These are phyloP conservation scores for Phragmatobia fuliginosa DNA, from an alignment of 2,888 invertebrate genomes.

Conservation along the genomic window DNA sequence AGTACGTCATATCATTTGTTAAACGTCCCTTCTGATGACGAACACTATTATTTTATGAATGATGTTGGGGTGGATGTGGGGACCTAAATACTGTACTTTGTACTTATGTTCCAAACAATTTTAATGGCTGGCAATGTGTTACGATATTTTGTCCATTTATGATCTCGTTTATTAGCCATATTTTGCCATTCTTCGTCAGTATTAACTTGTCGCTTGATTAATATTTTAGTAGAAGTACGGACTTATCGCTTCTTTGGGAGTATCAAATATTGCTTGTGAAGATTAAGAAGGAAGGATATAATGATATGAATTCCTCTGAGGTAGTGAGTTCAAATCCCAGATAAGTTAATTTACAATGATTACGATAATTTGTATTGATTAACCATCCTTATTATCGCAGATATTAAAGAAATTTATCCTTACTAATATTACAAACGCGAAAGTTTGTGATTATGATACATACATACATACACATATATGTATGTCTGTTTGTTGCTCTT, in stretches of 20 bases:
- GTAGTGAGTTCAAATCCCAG: neutral
- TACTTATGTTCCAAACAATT: slow-evolving; percentile 52
- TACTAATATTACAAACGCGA: too few species aligned
- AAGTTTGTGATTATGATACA: too few species aligned
- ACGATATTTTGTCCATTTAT: slow-evolving; percentile 10
- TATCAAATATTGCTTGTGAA: neutral
- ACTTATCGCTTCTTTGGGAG: neutral
- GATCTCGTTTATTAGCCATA: slow-evolving; percentile 8
- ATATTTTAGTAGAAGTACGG: neutral
- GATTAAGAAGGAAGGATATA: neutral
- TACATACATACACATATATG: too few species aligned
- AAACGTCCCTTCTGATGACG: slow-evolving; percentile 85
- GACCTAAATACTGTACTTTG: slow-evolving; percentile 66
- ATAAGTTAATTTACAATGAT: neutral
- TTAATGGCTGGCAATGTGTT: slow-evolving; percentile 21
- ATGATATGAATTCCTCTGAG: neutral
- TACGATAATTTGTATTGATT: neutral
- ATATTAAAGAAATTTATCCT: too few species aligned
- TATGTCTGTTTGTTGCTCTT: too few species aligned
- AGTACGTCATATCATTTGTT: slow-evolving; percentile 85
- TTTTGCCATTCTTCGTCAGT: neutral
- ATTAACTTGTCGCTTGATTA: neutral
- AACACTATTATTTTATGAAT: slow-evolving; percentile 85
- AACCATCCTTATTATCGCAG: too few species aligned
- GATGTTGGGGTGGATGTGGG: slow-evolving; percentile 71